These are phyloP conservation scores for Alsophila aescularia DNA, from an alignment of 2,888 invertebrate species.

Conservation along the genomic window DNA sequence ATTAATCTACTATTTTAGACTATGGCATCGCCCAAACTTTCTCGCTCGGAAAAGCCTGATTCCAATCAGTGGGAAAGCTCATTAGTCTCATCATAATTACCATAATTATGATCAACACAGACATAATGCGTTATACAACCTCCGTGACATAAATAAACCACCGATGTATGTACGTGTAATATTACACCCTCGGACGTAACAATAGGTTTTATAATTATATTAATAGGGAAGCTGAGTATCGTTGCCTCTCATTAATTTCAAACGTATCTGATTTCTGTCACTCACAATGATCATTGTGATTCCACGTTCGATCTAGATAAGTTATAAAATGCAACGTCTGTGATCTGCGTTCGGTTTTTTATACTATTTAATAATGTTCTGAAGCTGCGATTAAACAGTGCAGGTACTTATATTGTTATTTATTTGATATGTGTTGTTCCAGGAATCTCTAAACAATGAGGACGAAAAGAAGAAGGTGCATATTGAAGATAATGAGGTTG, in stretches of 20 bases:
- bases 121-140: slow-evolving; percentile 37
- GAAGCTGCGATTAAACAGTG: too few relatives aligned
- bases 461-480: slow-evolving; percentile 70
- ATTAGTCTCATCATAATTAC: neutral
- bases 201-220: slow-evolving; percentile 44
- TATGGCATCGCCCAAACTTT: too few relatives aligned
- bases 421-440: slow-evolving; percentile 53
- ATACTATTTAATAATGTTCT: too few relatives aligned
- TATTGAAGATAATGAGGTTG: slow-evolving; percentile 73
- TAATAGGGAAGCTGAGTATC: slow-evolving; percentile 43
- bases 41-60: too few relatives aligned
- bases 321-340: neutral
- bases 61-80: too few relatives aligned
- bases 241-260: slow-evolving; percentile 31
- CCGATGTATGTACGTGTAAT: slow-evolving; percentile 48
- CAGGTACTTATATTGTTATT: too few relatives aligned
- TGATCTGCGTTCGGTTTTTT: too few relatives aligned
- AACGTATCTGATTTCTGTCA: slow-evolving; percentile 32
- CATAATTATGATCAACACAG: neutral
- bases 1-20: too few relatives aligned
- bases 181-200: slow-evolving; percentile 45
- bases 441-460: slow-evolving; percentile 74
- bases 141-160: slow-evolving; percentile 44
- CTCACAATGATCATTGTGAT: slow-evolving; percentile 23
- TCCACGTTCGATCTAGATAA: slow-evolving; percentile 3